phyloP scores from a whole-genome alignment of 2,797 vertebrate species.

The Valencia hispanica region DNA sequence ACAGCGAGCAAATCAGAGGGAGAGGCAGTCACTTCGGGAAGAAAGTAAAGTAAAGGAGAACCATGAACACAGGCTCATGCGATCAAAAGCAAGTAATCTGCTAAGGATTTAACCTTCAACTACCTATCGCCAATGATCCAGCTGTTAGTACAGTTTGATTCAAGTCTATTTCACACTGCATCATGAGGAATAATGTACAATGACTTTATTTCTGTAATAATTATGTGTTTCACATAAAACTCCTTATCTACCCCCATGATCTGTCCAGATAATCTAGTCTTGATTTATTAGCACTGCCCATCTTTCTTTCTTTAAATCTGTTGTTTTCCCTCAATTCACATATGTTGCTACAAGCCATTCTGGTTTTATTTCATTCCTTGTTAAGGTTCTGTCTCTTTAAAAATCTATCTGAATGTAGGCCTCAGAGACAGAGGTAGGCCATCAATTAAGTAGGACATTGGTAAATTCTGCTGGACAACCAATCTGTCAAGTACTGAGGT shows the following conservation, averaged over 20 bases:
- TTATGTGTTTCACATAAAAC: neutral
- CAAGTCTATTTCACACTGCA: neutral
- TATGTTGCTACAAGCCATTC: slow-evolving; percentile 1
- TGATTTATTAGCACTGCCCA: neutral
- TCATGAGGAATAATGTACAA: neutral
- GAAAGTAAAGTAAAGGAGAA: slow-evolving; percentile 47
- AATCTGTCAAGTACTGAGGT: slow-evolving; percentile 24
- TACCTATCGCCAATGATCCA: slow-evolving; percentile 39
- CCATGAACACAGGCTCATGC: slow-evolving; percentile 35
- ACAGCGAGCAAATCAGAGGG: slow-evolving; percentile 47
- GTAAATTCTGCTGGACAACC: slow-evolving; percentile 24
- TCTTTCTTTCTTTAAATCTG: slow-evolving; percentile 1
- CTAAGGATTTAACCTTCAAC: slow-evolving; percentile 31
- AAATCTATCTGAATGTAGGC: slow-evolving; percentile 21
- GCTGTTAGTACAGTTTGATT: neutral
- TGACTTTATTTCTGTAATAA: neutral
- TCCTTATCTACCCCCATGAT: neutral
- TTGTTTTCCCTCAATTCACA: neutral
- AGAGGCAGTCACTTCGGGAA: slow-evolving; percentile 42
- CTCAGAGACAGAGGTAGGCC: slow-evolving; percentile 42
- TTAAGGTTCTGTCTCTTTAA: neutral
- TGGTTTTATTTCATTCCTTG: neutral
- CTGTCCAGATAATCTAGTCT: neutral
- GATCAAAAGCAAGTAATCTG: slow-evolving; percentile 18
- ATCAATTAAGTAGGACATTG: no score